These are phyloP conservation scores for Ormyrus rosae DNA, from an alignment of 2,888 invertebrate genomes.

Conservation along the genomic window DNA sequence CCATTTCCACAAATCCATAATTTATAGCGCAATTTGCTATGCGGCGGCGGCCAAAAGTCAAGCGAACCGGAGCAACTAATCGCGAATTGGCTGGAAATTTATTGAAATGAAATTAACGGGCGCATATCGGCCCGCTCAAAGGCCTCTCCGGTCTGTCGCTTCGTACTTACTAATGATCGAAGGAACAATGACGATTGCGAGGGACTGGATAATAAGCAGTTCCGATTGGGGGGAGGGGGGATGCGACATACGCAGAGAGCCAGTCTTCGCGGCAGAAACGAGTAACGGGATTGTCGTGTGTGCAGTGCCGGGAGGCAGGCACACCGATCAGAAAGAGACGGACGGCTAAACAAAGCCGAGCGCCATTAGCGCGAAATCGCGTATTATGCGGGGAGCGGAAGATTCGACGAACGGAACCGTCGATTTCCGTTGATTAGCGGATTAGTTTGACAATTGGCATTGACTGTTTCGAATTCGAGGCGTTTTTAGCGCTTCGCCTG, in stretches of 20 bases:
- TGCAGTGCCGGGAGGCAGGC: neutral
- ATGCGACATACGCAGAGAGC: neutral
- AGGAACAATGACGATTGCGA: constrained; percentile 33
- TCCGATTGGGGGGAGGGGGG: constrained; percentile 10
- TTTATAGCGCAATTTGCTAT: too few relatives aligned
- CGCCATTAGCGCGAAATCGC: neutral
- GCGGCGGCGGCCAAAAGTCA: too few relatives aligned
- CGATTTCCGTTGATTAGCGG: constrained; percentile 20
- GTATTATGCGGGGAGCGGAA: neutral
- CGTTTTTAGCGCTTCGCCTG: too few relatives aligned
- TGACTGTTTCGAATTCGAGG: neutral
- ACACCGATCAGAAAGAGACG: constrained; percentile 14
- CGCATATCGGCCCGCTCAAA: neutral
- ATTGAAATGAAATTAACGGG: too few relatives aligned
- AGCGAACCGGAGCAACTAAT: too few relatives aligned
- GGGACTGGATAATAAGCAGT: constrained; percentile 14
- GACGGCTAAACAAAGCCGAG: constrained; percentile 25
- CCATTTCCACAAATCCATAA: too few relatives aligned
- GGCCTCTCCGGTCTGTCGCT: neutral
- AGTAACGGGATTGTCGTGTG: constrained; percentile 34
- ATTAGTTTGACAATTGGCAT: constrained; percentile 8
- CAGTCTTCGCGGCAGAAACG: neutral
- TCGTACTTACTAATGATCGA: constrained; percentile 17
- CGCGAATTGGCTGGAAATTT: too few relatives aligned
- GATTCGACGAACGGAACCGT: constrained; percentile 11